phyloP scores from a whole-genome alignment of 2,113 vertebrate genomes.

The Dinomys branickii region DNA sequence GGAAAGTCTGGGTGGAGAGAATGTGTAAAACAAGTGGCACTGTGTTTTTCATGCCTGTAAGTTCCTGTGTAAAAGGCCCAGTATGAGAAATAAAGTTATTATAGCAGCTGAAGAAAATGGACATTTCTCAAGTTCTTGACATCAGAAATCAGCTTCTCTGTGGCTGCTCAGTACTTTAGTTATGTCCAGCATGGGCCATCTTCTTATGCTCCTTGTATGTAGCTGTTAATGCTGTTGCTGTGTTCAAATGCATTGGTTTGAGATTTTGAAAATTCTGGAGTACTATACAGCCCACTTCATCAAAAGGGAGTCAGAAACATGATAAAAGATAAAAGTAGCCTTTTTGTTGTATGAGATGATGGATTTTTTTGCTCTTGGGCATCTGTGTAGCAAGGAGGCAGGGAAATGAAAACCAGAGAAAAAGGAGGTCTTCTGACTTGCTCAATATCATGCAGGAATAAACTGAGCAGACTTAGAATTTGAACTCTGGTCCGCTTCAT shows the following conservation, averaged over 20 bases:
- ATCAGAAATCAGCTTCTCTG: not conserved
- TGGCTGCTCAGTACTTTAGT: not conserved
- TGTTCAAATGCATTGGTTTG: not conserved
- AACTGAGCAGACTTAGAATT: not conserved
- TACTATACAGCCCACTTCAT: not conserved
- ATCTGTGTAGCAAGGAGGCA: not conserved
- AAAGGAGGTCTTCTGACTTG: not conserved
- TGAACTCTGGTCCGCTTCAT: not conserved
- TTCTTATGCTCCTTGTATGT: not conserved
- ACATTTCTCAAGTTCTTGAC: slow-evolving; percentile 4
- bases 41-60: slow-evolving; percentile 41
- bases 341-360: not conserved
- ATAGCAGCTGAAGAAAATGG: not conserved
- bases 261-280: not conserved
- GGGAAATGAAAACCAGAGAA: not conserved
- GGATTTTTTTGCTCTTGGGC: not conserved
- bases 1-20: not conserved
- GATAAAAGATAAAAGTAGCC: not conserved
- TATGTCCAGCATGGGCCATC: not conserved
- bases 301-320: not conserved
- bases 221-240: not conserved
- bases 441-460: not conserved
- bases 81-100: slow-evolving; percentile 64
- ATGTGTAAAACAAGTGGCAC: not conserved
- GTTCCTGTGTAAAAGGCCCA: slow-evolving; percentile 21